These are phyloP conservation scores for Heliothis virescens DNA, from an alignment of 1,140 invertebrate species.

Conservation along the genomic window DNA sequence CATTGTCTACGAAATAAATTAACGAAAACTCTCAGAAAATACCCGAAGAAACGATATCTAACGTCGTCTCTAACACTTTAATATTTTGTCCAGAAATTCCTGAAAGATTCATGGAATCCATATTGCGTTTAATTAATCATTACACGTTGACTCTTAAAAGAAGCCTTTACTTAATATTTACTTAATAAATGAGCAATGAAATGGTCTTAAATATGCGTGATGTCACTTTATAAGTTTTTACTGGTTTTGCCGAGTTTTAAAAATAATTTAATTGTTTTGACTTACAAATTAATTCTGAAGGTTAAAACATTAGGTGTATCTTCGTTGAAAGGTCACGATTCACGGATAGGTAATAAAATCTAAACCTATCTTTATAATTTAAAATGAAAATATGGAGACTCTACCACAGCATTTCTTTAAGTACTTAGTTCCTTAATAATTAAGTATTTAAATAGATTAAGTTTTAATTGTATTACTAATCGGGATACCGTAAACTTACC, in stretches of 20 bases:
- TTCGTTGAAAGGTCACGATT: neutral
- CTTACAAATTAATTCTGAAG: constrained; percentile 33
- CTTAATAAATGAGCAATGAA: constrained; percentile 6
- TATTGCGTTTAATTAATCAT: neutral
- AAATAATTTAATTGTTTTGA: constrained; percentile 28
- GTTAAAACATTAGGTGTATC: constrained; percentile 2
- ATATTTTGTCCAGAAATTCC: neutral
- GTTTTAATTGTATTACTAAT: too few species aligned
- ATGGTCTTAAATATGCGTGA: neutral
- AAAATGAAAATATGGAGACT: too few species aligned
- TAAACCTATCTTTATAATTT: too few species aligned
- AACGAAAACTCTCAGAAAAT: too few species aligned
- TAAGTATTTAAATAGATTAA: too few species aligned
- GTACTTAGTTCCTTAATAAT: too few species aligned
- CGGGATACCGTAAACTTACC: too few species aligned
- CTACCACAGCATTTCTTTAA: too few species aligned
- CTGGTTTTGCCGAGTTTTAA: constrained; percentile 19
- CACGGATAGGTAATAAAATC: too few species aligned
- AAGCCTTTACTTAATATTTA: neutral
- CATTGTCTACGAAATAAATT: too few species aligned
- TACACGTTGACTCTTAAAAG: too few species aligned
- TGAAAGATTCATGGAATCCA: neutral
- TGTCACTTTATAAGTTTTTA: constrained; percentile 13
- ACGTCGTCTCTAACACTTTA: neutral
- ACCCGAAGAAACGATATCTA: neutral